Evolutionary conservation across 2,888 invertebrate genomes (phyloP).

Genomic region (Emmelina monodactyla): DNA sequence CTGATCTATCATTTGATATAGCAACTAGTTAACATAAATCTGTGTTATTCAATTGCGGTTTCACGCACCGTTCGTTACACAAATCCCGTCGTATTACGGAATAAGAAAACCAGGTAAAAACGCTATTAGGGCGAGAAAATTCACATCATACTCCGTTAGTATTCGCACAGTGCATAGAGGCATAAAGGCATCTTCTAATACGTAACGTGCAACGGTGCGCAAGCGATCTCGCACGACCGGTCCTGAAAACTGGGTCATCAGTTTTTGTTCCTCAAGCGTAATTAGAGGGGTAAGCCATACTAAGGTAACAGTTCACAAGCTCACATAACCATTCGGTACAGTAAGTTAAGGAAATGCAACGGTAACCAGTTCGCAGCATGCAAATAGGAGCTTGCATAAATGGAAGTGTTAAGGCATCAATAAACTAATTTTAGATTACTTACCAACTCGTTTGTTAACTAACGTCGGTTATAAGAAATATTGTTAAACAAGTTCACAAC

Average conservation of each 20-base stretch:
- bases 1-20: no score
- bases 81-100: slow-evolving; percentile 38
- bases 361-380: not conserved
- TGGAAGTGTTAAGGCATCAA: no score
- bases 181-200: slow-evolving; percentile 60
- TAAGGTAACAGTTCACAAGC: slow-evolving; percentile 10
- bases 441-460: no score
- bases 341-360: not conserved
- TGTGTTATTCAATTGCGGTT: no score
- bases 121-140: slow-evolving; percentile 61
- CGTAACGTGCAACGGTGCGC: slow-evolving; percentile 62
- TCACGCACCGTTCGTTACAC: slow-evolving; percentile 33
- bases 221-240: slow-evolving; percentile 63
- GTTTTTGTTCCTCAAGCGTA: slow-evolving; percentile 59
- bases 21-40: no score
- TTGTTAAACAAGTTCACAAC: no score
- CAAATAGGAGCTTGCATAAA: not conserved
- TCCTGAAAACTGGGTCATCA: slow-evolving; percentile 62
- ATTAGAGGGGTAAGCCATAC: slow-evolving; percentile 28
- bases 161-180: slow-evolving; percentile 35
- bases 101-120: slow-evolving; percentile 53
- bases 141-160: slow-evolving; percentile 60
- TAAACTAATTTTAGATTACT: no score
- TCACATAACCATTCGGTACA: slow-evolving; percentile 1
- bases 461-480: no score